These are phyloP conservation scores for Apistogramma diplotaenia DNA, from an alignment of 2,113 vertebrate species.

Conservation along the genomic window DNA sequence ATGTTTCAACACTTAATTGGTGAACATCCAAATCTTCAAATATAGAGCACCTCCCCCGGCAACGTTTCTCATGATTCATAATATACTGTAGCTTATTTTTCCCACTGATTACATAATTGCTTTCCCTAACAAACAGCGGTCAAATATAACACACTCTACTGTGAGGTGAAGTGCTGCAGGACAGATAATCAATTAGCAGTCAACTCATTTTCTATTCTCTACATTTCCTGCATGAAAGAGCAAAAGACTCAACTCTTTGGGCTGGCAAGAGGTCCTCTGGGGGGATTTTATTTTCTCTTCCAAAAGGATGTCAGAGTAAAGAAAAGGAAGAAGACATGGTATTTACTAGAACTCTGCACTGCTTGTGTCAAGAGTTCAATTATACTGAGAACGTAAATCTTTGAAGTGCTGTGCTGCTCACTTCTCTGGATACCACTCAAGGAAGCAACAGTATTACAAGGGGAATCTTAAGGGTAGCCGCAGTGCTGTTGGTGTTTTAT, in stretches of 20 bases:
- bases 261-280: conserved; percentile 15
- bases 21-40: not conserved
- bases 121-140: not conserved
- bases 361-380: conserved; percentile 63
- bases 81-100: not conserved
- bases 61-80: not conserved
- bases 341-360: conserved; percentile 41
- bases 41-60: not conserved
- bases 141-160: not conserved
- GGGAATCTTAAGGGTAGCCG: not conserved
- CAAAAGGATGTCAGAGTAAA: conserved; percentile 15
- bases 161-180: not conserved
- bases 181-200: conserved; percentile 27
- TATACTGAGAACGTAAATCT: conserved; percentile 31
- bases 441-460: not conserved
- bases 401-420: conserved; percentile 31
- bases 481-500: not conserved
- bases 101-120: not conserved
- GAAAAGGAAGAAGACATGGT: conserved; percentile 27
- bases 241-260: conserved; percentile 28
- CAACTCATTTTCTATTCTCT: not conserved
- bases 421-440: conserved; percentile 12
- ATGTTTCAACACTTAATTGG: not conserved
- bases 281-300: conserved; percentile 21
- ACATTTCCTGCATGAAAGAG: conserved; percentile 29